Conservation (phyloP, 1,140 invertebrate species). For the Araneus ventricosus region DNA sequence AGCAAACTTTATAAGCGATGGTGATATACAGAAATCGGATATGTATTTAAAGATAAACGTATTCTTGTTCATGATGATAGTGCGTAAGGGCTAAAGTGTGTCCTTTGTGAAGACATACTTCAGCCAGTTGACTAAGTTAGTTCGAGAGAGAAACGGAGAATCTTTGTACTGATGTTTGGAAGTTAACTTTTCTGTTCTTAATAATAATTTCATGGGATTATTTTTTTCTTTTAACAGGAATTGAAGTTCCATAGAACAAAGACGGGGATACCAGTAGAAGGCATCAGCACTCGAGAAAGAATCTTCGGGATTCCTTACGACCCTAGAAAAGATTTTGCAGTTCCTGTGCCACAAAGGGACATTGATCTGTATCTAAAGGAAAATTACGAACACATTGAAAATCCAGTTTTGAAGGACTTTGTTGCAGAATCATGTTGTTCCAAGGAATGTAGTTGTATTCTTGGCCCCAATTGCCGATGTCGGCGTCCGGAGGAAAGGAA, state of each 20-base stretch:
- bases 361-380: not conserved
- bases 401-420: slow-evolving; percentile 4
- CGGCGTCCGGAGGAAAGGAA: not conserved
- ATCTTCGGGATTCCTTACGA: slow-evolving; percentile 67
- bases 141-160: too few species aligned
- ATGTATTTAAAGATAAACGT: too few species aligned
- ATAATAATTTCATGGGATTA: too few species aligned
- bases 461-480: not conserved
- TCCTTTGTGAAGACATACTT: too few species aligned
- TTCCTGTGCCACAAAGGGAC: not conserved
- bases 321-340: slow-evolving; percentile 24
- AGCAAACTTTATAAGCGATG: too few species aligned
- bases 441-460: not conserved
- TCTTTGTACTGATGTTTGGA: too few species aligned
- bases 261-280: not conserved
- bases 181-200: too few species aligned
- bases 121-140: too few species aligned
- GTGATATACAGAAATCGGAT: too few species aligned
- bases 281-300: slow-evolving; percentile 37
- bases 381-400: not conserved
- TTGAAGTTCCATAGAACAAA: not conserved
- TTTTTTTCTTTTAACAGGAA: not conserved
- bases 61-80: too few species aligned
- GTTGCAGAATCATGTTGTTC: not conserved
- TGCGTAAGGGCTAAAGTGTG: too few species aligned